Evolutionary conservation across 1,140 invertebrate genomes (phyloP).

Genomic region (Bradysia coprophila): DNA sequence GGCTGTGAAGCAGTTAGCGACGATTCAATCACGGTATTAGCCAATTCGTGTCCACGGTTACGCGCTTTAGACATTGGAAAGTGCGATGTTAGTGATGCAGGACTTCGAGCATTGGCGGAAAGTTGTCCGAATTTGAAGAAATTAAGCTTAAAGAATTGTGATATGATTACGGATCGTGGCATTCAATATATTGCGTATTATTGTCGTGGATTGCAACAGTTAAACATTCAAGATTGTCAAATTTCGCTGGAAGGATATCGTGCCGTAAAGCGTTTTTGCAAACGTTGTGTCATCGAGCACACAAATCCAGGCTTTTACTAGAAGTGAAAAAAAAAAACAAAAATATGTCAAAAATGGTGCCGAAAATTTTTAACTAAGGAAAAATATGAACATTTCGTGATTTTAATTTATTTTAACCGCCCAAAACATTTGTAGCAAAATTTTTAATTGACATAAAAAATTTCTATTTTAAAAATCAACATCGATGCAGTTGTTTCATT

Average conservation of each 20-base stretch:
- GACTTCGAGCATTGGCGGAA: constrained; percentile 63
- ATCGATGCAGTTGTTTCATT: too few relatives aligned
- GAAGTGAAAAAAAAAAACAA: too few relatives aligned
- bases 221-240: constrained; percentile 83
- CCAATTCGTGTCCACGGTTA: constrained; percentile 62
- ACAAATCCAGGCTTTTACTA: constrained; percentile 83
- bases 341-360: too few relatives aligned
- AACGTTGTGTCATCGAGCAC: constrained; percentile 81
- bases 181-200: constrained; percentile 73
- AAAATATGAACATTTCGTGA: too few relatives aligned
- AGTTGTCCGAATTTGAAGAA: constrained; percentile 82
- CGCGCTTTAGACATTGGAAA: constrained; percentile 78
- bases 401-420: too few relatives aligned
- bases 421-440: too few relatives aligned
- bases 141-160: constrained; percentile 73
- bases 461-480: too few relatives aligned
- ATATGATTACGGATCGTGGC: constrained; percentile 71
- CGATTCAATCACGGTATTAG: constrained; percentile 65
- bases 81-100: constrained; percentile 79
- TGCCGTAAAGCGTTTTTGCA: constrained; percentile 79
- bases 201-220: constrained; percentile 66
- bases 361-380: too few relatives aligned
- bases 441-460: too few relatives aligned
- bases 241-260: constrained; percentile 73
- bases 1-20: constrained; percentile 86